Percentiles rank a stretch among this genome's conserved stretches.
Evolutionary conservation across 2,888 invertebrate species (phyloP).

Genomic region (Scaptomyza tumidula): DNA sequence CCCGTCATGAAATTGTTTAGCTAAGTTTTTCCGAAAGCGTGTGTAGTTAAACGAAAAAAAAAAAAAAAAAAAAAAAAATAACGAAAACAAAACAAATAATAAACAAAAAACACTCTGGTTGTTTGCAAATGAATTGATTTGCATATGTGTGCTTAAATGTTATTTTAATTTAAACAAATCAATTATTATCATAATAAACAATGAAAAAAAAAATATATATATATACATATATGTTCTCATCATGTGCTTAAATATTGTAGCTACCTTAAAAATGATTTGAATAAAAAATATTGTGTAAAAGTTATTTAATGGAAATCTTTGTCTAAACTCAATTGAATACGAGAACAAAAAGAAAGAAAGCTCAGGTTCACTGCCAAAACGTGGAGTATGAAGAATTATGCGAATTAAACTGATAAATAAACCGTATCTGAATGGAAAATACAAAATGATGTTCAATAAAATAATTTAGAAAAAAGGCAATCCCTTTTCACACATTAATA

Average conservation of each 20-base stretch:
- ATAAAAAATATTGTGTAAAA: conserved; percentile 46
- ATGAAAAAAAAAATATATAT: not conserved
- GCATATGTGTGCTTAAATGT: conserved; percentile 55
- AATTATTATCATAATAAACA: conserved; percentile 26
- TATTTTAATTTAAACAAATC: conserved; percentile 33
- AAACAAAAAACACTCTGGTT: conserved; percentile 66
- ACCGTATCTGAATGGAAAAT: conserved; percentile 29
- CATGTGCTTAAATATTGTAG: conserved; percentile 60
- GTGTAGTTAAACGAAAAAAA: conserved; percentile 49
- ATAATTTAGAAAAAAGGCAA: conserved; percentile 25
- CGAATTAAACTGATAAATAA: conserved; percentile 46
- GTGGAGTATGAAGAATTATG: conserved; percentile 74
- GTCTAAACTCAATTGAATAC: conserved; percentile 70
- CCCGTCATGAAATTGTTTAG: conserved; percentile 36
- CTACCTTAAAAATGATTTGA: conserved; percentile 40
- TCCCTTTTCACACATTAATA: conserved; percentile 25
- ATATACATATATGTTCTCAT: conserved; percentile 35
- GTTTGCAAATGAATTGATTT: conserved; percentile 51
- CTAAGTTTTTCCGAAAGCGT: conserved; percentile 19
- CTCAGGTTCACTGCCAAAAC: conserved; percentile 84
- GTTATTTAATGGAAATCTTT: conserved; percentile 51
- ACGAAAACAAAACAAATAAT: conserved; percentile 7
- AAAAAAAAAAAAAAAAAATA: conserved; percentile 3
- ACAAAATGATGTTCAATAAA: conserved; percentile 21
- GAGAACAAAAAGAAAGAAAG: conserved; percentile 72